Percentiles rank a stretch among this genome's conserved stretches.
phyloP scores from a whole-genome alignment of 64 coral and sea anemone genomes.

The Stichodactyla helianthus region DNA sequence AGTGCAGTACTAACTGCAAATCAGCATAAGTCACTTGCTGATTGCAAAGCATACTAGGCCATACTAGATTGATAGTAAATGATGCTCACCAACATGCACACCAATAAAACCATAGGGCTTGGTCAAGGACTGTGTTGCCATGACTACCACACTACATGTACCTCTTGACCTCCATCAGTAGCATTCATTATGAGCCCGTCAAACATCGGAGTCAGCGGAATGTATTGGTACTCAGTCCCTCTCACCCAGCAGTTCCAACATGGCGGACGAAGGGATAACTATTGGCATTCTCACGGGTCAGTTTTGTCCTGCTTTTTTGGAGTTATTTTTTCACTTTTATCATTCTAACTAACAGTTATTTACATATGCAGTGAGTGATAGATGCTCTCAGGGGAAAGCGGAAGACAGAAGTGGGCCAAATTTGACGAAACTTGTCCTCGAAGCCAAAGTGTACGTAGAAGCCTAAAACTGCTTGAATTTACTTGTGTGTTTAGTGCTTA shows the following conservation, averaged over 20 bases:
- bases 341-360: background rate
- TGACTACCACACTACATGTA: background rate
- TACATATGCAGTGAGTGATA: constrained; percentile 71
- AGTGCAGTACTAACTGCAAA: no score
- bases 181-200: background rate
- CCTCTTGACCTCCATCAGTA: background rate
- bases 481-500: background rate
- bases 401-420: constrained; percentile 95
- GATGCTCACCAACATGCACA: constrained; percentile 65
- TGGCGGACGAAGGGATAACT: constrained; percentile 50
- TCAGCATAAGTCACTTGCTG: no score
- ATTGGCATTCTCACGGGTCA: constrained; percentile 52
- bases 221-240: background rate
- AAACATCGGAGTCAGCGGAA: background rate
- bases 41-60: no score
- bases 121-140: background rate
- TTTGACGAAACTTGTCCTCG: constrained; percentile 53
- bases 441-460: background rate
- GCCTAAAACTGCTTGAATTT: background rate
- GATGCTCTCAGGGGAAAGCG: constrained; percentile 69
- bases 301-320: background rate
- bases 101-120: constrained; percentile 53
- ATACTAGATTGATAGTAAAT: no score
- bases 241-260: constrained; percentile 9
- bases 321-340: background rate